Conservation (phyloP, 1,140 invertebrate species). For the Scaptomyza hsui region DNA sequence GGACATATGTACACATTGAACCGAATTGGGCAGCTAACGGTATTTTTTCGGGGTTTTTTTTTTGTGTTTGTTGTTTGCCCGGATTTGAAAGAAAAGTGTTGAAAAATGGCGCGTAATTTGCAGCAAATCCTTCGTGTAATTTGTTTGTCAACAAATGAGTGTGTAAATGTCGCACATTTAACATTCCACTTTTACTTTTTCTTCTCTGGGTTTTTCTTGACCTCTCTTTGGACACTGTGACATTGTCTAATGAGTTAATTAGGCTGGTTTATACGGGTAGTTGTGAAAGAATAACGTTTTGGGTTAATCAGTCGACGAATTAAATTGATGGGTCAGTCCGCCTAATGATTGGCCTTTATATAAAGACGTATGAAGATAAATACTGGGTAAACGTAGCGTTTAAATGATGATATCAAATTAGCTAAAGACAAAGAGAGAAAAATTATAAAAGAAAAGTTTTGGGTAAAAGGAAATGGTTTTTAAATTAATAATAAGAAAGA, state of each 20-base stretch:
- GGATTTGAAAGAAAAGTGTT: conserved; percentile 70
- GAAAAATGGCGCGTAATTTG: conserved; percentile 79
- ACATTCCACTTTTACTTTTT: conserved; percentile 44
- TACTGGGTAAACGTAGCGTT: background rate
- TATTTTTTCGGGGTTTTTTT: conserved; percentile 33
- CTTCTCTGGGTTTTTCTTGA: conserved; percentile 2
- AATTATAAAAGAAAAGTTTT: background rate
- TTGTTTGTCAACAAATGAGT: conserved; percentile 81
- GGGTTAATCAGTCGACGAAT: conserved; percentile 42
- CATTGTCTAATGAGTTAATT: conserved; percentile 82
- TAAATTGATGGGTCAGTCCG: conserved; percentile 54
- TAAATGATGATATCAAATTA: conserved; percentile 19
- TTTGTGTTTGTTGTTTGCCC: conserved; percentile 49
- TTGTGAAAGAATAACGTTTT: conserved; percentile 37
- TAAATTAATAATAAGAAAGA: too few relatives aligned
- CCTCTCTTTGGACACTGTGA: conserved; percentile 43
- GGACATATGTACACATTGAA: conserved; percentile 77
- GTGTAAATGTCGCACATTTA: conserved; percentile 78
- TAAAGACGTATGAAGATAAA: conserved; percentile 38
- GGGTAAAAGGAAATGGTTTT: background rate
- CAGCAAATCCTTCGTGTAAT: conserved; percentile 76
- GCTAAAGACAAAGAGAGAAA: conserved; percentile 4
- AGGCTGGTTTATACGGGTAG: conserved; percentile 61
- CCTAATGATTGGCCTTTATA: conserved; percentile 47
- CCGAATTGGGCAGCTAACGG: conserved; percentile 31